Evolutionary conservation across 1,140 invertebrate species (phyloP).

Genomic region (Chelonus insularis): DNA sequence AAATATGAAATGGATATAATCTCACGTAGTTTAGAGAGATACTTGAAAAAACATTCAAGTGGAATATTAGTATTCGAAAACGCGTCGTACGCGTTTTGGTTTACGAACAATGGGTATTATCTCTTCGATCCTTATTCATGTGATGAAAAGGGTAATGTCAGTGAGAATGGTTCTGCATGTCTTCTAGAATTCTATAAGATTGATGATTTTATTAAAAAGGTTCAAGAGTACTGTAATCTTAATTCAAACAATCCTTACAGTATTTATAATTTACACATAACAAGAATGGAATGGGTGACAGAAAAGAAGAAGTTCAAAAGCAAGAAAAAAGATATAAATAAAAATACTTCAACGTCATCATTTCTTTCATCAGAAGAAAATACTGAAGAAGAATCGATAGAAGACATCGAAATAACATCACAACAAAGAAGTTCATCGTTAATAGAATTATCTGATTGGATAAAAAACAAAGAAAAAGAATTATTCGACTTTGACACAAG

Average conservation of each 20-base stretch:
- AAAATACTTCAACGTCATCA: neutral
- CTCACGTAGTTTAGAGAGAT: constrained; percentile 27
- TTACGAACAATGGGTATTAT: constrained; percentile 35
- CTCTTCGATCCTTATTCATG: constrained; percentile 54
- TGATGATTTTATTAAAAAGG: constrained; percentile 35
- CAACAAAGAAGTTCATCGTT: constrained; percentile 34
- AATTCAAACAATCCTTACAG: constrained; percentile 35
- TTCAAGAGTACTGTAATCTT: constrained; percentile 39
- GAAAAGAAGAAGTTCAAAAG: constrained; percentile 22
- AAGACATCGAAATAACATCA: constrained; percentile 5
- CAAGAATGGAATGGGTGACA: constrained; percentile 39
- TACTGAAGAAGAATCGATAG: neutral
- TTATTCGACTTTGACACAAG: neutral
- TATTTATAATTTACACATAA: constrained; percentile 43
- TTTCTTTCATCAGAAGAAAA: constrained; percentile 8
- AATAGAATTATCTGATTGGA: constrained; percentile 44
- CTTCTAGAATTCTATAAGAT: constrained; percentile 41
- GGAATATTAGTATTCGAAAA: constrained; percentile 50
- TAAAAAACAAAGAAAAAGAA: constrained; percentile 23
- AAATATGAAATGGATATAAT: constrained; percentile 36
- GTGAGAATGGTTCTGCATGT: constrained; percentile 36
- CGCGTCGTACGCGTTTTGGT: constrained; percentile 49
- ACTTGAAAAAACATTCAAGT: constrained; percentile 39
- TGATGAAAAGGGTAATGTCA: constrained; percentile 39
- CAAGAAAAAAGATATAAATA: neutral